Evolutionary conservation across 2,797 vertebrate genomes (phyloP).

Genomic region (Myotis pilosus): DNA sequence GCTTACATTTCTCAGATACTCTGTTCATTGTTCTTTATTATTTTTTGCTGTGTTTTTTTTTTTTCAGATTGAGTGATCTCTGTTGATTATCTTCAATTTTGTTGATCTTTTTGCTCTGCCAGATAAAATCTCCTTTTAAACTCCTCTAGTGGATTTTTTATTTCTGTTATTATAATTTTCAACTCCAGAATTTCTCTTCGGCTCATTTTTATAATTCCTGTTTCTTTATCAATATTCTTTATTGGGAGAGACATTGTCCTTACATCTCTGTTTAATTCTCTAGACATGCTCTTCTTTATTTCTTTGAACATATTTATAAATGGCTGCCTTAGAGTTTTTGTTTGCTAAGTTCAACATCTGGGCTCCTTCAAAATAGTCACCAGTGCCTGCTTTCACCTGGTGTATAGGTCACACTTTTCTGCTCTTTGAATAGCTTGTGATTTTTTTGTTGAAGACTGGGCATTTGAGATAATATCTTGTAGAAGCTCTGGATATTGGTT

Average conservation of each 20-base stretch:
- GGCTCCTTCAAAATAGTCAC: background rate
- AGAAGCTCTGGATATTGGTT: background rate
- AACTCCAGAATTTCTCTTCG: background rate
- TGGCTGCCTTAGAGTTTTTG: background rate
- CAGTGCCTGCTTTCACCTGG: background rate
- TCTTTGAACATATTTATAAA: background rate
- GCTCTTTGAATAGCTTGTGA: background rate
- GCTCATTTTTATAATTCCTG: background rate
- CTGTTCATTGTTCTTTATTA: background rate
- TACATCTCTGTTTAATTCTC: background rate
- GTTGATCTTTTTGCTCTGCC: background rate
- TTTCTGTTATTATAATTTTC: background rate
- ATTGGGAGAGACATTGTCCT: background rate
- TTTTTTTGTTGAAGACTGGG: background rate
- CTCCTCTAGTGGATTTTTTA: background rate
- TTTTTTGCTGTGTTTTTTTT: background rate
- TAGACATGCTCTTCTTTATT: background rate
- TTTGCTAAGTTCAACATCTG: background rate
- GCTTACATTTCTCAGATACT: background rate
- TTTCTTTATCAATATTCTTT: background rate
- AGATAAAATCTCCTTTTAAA: constrained; percentile 7
- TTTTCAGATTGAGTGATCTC: background rate
- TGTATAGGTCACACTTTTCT: background rate
- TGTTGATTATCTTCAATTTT: background rate
- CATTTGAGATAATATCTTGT: background rate